Evolutionary conservation across 2,888 invertebrate species (phyloP).

Genomic region (Agriopis leucophaearia): DNA sequence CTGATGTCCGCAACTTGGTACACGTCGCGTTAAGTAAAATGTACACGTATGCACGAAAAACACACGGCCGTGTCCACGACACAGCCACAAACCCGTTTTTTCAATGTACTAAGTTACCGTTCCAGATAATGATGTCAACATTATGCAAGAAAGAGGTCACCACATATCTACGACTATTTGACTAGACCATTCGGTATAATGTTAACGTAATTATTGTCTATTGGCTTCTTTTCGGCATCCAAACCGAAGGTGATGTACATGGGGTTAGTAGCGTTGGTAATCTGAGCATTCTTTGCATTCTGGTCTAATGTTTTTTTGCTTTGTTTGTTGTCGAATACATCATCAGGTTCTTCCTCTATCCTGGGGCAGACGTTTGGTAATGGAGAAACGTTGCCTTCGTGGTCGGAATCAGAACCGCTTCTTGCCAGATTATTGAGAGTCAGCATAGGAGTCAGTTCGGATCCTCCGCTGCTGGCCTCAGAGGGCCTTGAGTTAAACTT

Average conservation of each 20-base stretch:
- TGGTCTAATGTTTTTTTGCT: conserved; percentile 47
- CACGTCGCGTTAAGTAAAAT: too few relatives aligned
- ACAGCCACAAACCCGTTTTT: too few relatives aligned
- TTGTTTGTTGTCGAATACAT: conserved; percentile 72
- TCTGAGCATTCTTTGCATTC: conserved; percentile 66
- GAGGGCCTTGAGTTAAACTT: conserved; percentile 64
- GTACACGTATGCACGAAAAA: too few relatives aligned
- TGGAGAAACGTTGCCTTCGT: conserved; percentile 68
- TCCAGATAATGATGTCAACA: background rate
- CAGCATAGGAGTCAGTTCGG: conserved; percentile 86
- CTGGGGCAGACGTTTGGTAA: conserved; percentile 71
- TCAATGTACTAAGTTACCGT: too few relatives aligned
- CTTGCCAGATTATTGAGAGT: conserved; percentile 73
- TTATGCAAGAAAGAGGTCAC: conserved; percentile 9
- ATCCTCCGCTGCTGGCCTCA: conserved; percentile 65
- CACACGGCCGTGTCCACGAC: too few relatives aligned
- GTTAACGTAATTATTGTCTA: conserved; percentile 67
- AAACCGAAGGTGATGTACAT: conserved; percentile 75
- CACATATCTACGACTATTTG: conserved; percentile 65
- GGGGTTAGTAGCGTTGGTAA: conserved; percentile 73
- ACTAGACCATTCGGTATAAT: conserved; percentile 79
- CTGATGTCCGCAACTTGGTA: too few relatives aligned
- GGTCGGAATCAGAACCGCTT: conserved; percentile 78
- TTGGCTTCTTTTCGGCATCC: conserved; percentile 73
- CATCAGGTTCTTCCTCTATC: conserved; percentile 76